Evolutionary conservation across 2,113 vertebrate species (phyloP).

Genomic region (Tetraodon nigroviridis): DNA sequence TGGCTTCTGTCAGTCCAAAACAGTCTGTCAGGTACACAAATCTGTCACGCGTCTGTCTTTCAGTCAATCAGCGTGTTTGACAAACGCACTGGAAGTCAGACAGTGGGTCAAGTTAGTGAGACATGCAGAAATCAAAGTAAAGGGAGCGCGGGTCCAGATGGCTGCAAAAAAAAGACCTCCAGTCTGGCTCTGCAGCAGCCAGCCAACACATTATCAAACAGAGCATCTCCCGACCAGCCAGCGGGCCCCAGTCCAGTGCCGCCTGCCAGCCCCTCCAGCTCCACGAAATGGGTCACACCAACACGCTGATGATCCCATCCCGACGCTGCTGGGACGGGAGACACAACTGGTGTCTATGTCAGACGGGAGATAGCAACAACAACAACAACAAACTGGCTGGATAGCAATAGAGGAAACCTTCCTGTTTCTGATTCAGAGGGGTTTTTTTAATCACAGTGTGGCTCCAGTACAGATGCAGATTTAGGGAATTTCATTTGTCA

Average conservation of each 20-base stretch:
- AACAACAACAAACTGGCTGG: not conserved
- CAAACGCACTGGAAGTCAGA: slow-evolving; percentile 30
- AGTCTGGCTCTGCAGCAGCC: slow-evolving; percentile 38
- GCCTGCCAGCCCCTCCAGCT: slow-evolving; percentile 22
- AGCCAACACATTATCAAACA: slow-evolving; percentile 57
- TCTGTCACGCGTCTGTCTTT: not conserved
- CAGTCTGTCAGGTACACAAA: slow-evolving; percentile 2
- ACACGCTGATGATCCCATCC: slow-evolving; percentile 12
- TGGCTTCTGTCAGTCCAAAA: not conserved
- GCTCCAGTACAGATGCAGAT: slow-evolving; percentile 3
- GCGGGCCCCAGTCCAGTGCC: slow-evolving; percentile 40
- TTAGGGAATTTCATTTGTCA: slow-evolving; percentile 33
- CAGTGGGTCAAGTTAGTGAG: slow-evolving; percentile 48
- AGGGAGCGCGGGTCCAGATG: slow-evolving; percentile 53
- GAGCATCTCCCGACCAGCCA: slow-evolving; percentile 47
- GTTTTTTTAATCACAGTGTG: too few species aligned
- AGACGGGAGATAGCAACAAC: not conserved
- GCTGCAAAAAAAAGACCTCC: slow-evolving; percentile 43
- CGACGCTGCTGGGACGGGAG: slow-evolving; percentile 5
- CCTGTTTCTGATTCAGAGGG: too few species aligned
- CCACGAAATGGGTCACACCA: slow-evolving; percentile 44
- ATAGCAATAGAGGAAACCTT: not conserved
- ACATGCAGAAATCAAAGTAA: slow-evolving; percentile 58
- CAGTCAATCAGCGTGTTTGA: slow-evolving; percentile 20
- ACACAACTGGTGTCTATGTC: not conserved